Base-by-base conservation (phyloP, 2,797 vertebrate genomes). In the Onychomys torridus region DNA sequence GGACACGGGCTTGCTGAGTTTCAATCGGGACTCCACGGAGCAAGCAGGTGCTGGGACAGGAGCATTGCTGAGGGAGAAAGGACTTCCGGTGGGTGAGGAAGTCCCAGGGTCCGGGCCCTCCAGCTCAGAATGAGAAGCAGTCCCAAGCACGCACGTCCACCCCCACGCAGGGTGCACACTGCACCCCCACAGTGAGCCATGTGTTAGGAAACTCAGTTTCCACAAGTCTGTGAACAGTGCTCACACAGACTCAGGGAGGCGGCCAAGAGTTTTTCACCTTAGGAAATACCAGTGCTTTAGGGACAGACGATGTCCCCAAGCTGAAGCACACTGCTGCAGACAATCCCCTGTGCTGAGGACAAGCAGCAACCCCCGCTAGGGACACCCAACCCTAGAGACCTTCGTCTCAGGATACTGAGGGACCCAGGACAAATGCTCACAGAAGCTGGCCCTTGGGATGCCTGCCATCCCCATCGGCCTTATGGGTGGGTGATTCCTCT, bases 191-290 rank as follows among this genome's bases (percentile, higher is more conserved):
- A 46, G 86, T 23, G 17, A 76, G 86, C 49, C 14, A 10, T 3
- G 73, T 85, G 49, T 86, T 49, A 91, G 95, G n/a, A 69, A 59
- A 73, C 27, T 49, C 78, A 78, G 29, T 91, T 76, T 59, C 87
- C 63, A 63, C 90, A 75, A 29, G 3, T 32, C 71, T 6, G 10
- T 4, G 52, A 83, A 75, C 25, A 0, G 37, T 11, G 79, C 73
- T 43, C 7, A 23, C 0, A 25, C 71, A 32, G 75, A 85, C 16
- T 7, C 34, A 4, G 0, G 1, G 65, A 6, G 21, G 16, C 63
- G 61, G 59, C 4, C 0, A 25, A 0, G 7, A 17, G 69, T 55
- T 37, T 65, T 82, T 89, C 27, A 2, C 0, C 0, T 4, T 3
- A 61, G 65, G 65, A 76, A 55, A 71, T 17, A 4, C 65, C 3